Evolutionary conservation across 1,140 invertebrate species (phyloP), one percentile per base, ranked within the genome.

Genomic region (Drosophila suzukii): DNA sequence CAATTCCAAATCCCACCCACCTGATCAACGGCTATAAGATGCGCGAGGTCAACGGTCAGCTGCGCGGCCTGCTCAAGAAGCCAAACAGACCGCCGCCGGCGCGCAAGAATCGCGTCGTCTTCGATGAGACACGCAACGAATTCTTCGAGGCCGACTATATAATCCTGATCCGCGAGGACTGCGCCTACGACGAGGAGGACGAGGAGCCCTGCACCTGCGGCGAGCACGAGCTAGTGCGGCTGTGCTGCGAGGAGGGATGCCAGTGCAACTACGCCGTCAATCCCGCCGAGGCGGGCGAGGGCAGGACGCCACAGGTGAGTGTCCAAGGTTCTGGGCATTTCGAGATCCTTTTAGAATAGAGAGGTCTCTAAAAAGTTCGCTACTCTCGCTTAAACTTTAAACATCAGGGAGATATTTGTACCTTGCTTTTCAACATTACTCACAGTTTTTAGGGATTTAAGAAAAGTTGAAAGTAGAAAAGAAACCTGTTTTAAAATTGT

Each of bases 61-160:
- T 92, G 59, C 75, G 91, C 27, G 91, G 92, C 39, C 57, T 92
- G 41, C 72, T 92, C 13, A 92, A 92, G 61, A 92, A 92, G 62
- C 91, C 92, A 7, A 92, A 92, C 82, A 75, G 91, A 12, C 91
- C 91, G 68, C 88, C 91, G 51, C 81, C 91, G 10, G 67, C 76
- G 13, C 78, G 91, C 6, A 96, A 96, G 85, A 94, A 96, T 90
- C 94, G 96, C n/a, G 96, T 97, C 0, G 95, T 96, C 11, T 97
- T 97, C 78, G 96, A 97, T 90, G 96, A 97, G 92, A 96, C 95
- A 70, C 94, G 96, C 20, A 97, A 97, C 92, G 96, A 97, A 92
- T 97, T 97, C 92, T 97, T 97, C 91, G 96, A 97, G 60, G 96
- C 96, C 2, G 96, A 97, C 92, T 97, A 97, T 82, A 97, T 97